These are phyloP conservation scores for Dermolepida albohirtum DNA, from an alignment of 2,888 invertebrate species.

Conservation along the genomic window DNA sequence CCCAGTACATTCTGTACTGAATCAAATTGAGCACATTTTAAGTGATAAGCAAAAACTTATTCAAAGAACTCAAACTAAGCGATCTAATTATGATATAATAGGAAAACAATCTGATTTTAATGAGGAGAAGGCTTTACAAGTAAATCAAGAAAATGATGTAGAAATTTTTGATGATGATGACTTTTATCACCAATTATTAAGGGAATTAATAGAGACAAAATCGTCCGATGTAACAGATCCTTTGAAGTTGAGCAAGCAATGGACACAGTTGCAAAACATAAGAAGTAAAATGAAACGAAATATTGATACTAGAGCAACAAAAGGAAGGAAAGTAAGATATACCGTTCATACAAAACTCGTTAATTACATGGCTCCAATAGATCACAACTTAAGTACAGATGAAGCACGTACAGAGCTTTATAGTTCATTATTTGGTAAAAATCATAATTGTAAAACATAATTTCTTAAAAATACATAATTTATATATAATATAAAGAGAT, in stretches of 20 bases:
- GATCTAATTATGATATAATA: conserved; percentile 78
- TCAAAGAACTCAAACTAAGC: conserved; percentile 82
- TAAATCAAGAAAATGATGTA: conserved; percentile 69
- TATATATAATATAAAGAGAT: no score
- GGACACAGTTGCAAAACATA: conserved; percentile 91
- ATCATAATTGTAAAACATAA: conserved; percentile 26
- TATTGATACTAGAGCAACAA: conserved; percentile 93
- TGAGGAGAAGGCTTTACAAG: conserved; percentile 33
- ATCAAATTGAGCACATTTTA: conserved; percentile 88
- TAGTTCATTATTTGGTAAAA: conserved; percentile 82
- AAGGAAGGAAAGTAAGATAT: conserved; percentile 91
- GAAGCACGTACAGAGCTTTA: conserved; percentile 84
- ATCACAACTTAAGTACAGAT: conserved; percentile 79
- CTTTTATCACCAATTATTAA: conserved; percentile 93
- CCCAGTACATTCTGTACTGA: conserved; percentile 69
- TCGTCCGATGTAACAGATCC: conserved; percentile 87
- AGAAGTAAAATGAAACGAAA: conserved; percentile 92
- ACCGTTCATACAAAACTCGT: conserved; percentile 87
- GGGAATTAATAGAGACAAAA: conserved; percentile 93
- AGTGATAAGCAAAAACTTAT: conserved; percentile 81
- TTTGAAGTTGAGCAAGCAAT: conserved; percentile 87
- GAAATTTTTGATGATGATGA: conserved; percentile 98
- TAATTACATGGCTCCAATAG: conserved; percentile 89
- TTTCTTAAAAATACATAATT: no score
- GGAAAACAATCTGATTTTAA: conserved; percentile 65